Base-by-base conservation (phyloP, 2,888 invertebrate genomes). In the Myathropa florea region DNA sequence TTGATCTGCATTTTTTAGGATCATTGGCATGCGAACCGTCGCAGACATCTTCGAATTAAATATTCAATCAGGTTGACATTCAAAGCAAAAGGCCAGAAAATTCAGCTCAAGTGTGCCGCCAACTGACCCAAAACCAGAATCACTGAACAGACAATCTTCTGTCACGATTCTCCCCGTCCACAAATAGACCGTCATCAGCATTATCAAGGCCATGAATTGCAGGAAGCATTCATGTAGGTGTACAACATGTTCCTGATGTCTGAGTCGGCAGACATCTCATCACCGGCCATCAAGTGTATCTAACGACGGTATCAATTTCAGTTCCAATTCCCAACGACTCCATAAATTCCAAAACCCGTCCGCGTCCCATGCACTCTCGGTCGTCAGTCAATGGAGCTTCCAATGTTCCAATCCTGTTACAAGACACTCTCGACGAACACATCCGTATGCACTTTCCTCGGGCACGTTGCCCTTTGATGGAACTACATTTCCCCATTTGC, bases 321-420 rank as follows among this genome's bases (percentile, higher is more conserved):
- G 18, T 46, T 46, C 46, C 9, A 46, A 46, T 46, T 46, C 46
- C 46, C 18, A 46, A 46, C 46, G 46, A 46, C 7, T 18, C 14
- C 60, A 12, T 59, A 26, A 73, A 24, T 26, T 55, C 4, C 55
- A 12, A 12, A 46, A 46, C 46, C 46, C 46, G 46, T 46, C 18
- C 18, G n/a, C 18, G 7, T 46, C 39, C 46, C 18, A 2, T 46
- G 46, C 18, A 3, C 46, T 2, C 14, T n/a, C n/a, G 4, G n/a
- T 6, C 46, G 46, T 55, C 14, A 55, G 55, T 73, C 64, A 64
- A 6, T 9, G 4, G 14, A 67, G 26, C 23, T 24, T 10, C 67
- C 67, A 68, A 68, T 70, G 68, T 61, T 63, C 33, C 61, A 55
- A 68, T 77, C 77, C 68, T 77, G 68, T 77, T 70, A 63, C 77